These are phyloP conservation scores for Tribolium freemani DNA, from an alignment of 2,888 invertebrate genomes.

Conservation along the genomic window DNA sequence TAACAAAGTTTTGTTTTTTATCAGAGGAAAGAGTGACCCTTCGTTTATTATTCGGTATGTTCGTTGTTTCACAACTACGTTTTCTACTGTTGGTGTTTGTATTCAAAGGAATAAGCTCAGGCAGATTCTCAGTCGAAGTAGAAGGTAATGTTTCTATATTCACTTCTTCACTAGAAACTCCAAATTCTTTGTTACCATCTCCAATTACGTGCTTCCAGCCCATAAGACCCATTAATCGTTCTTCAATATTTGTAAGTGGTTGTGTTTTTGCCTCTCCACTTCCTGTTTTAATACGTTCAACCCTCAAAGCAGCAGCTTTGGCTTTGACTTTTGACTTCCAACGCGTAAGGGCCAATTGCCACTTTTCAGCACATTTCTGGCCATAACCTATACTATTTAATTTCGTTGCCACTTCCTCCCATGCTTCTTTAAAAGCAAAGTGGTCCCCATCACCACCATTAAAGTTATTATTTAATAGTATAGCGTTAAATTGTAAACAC, in stretches of 20 bases:
- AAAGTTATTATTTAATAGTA: conserved; percentile 27
- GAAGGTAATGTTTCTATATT: neutral
- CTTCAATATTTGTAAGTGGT: conserved; percentile 20
- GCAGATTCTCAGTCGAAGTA: neutral
- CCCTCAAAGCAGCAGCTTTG: conserved; percentile 18
- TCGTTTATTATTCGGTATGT: neutral
- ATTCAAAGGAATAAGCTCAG: neutral
- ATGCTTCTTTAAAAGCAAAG: neutral
- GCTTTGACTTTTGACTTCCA: conserved; percentile 12
- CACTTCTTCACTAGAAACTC: conserved; percentile 1
- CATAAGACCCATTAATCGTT: conserved; percentile 13
- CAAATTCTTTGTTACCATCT: conserved; percentile 20
- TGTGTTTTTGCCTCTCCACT: conserved; percentile 3
- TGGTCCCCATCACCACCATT: conserved; percentile 3
- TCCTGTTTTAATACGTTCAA: conserved; percentile 14
- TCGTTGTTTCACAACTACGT: neutral
- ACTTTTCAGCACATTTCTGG: conserved; percentile 21
- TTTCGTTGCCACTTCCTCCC: conserved; percentile 9
- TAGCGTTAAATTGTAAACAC: conserved; percentile 19
- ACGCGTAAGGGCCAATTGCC: conserved; percentile 16
- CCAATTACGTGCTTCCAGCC: conserved; percentile 27
- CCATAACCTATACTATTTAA: conserved; percentile 28
- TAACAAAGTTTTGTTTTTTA: neutral
- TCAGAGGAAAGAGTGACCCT: neutral
- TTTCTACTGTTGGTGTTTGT: neutral